Conservation (phyloP, 2,888 invertebrate genomes). For the Rhimphoctona megacephalus region DNA sequence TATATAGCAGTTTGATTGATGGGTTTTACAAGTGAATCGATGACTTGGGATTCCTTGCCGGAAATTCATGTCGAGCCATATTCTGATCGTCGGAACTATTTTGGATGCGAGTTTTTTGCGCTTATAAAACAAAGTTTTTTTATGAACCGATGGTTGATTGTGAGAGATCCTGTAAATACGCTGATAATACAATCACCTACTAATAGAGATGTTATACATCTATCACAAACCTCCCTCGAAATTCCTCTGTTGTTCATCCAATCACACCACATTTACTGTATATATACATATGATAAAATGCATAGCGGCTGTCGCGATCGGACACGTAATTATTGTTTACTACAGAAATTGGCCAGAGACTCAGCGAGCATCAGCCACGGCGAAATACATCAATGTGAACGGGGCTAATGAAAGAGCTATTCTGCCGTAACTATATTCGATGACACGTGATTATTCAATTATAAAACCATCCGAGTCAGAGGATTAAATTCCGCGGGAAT, state of each 20-base stretch:
- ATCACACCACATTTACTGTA: too few relatives aligned
- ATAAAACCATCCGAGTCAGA: slow-evolving; percentile 31
- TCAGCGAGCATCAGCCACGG: slow-evolving; percentile 45
- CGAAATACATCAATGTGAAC: slow-evolving; percentile 54
- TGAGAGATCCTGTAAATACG: background rate
- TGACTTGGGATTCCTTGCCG: background rate
- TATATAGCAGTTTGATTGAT: background rate
- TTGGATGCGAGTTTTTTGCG: too few relatives aligned
- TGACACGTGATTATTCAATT: slow-evolving; percentile 65
- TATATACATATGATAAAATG: background rate
- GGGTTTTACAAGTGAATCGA: too few relatives aligned
- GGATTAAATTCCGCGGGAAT: slow-evolving; percentile 1
- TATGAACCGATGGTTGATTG: background rate
- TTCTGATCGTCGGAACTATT: too few relatives aligned
- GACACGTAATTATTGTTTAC: slow-evolving; percentile 68
- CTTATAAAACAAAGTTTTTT: too few relatives aligned
- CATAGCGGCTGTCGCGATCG: slow-evolving; percentile 55
- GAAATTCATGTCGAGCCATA: too few relatives aligned
- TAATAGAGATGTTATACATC: slow-evolving; percentile 31
- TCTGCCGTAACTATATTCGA: slow-evolving; percentile 63
- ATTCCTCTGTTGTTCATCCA: slow-evolving; percentile 53
- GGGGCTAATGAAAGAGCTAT: slow-evolving; percentile 67
- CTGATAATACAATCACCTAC: slow-evolving; percentile 9
- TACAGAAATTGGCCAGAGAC: slow-evolving; percentile 64
- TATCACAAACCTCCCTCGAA: slow-evolving; percentile 38